Evolutionary conservation across 2,797 vertebrate species (phyloP).

Genomic region (Sebastes hubbsi): DNA sequence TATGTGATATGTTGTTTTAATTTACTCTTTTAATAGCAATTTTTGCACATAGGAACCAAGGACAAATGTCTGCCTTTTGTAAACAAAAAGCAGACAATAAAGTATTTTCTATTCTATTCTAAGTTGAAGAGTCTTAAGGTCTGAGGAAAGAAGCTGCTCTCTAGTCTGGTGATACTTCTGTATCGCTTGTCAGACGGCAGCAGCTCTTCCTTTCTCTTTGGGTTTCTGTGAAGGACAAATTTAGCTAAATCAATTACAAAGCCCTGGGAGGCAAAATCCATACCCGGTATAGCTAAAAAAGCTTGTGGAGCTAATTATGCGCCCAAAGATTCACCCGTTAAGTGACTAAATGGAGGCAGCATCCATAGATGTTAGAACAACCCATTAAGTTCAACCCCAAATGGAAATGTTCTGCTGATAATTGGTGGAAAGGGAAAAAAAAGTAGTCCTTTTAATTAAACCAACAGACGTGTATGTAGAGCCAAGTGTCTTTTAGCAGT

Average conservation of each 20-base stretch:
- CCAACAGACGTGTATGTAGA: conserved; percentile 10
- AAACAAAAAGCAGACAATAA: too few species aligned
- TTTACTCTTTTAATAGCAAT: too few species aligned
- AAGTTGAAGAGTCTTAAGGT: neutral
- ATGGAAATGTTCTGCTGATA: conserved; percentile 61
- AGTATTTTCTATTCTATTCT: neutral
- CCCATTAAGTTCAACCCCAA: conserved; percentile 59
- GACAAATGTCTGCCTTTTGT: too few species aligned
- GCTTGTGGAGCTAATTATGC: conserved; percentile 46
- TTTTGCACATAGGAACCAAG: too few species aligned
- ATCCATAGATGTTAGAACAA: conserved; percentile 52
- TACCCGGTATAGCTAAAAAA: conserved; percentile 44
- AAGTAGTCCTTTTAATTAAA: conserved; percentile 37
- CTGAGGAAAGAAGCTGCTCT: neutral
- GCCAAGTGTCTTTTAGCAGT: conserved; percentile 25
- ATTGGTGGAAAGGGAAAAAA: conserved; percentile 36
- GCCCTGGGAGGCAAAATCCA: conserved; percentile 53
- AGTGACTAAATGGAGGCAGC: conserved; percentile 52
- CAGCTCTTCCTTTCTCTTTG: neutral
- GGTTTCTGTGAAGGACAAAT: conserved; percentile 44
- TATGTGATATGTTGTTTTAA: too few species aligned
- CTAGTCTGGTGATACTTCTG: neutral
- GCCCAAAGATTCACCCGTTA: conserved; percentile 52
- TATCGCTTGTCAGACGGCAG: neutral
- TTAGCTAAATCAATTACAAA: conserved; percentile 57